These are phyloP conservation scores for Trichomycterus rosablanca DNA, from an alignment of 2,113 vertebrate genomes.

Conservation along the genomic window DNA sequence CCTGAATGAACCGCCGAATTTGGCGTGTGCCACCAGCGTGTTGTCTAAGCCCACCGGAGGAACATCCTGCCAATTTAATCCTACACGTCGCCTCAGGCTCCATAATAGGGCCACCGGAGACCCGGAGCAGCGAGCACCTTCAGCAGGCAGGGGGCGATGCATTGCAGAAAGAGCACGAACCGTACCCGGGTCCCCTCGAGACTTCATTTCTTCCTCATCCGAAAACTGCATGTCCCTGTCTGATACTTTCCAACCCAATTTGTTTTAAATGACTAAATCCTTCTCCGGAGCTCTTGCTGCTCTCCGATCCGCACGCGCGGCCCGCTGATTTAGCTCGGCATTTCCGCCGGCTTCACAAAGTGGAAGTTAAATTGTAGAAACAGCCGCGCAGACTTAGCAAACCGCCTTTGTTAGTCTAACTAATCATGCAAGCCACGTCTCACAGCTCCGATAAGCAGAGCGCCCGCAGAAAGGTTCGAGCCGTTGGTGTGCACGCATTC, in stretches of 20 bases:
- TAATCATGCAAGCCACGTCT: constrained; percentile 67
- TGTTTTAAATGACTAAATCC: constrained; percentile 60
- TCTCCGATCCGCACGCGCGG: constrained; percentile 50
- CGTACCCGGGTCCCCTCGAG: background rate
- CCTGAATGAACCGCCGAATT: constrained; percentile 54
- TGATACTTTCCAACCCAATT: constrained; percentile 57
- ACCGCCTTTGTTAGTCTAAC: constrained; percentile 50
- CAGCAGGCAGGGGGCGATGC: constrained; percentile 43
- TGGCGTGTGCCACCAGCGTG: constrained; percentile 60
- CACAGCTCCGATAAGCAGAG: constrained; percentile 66
- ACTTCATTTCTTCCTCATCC: constrained; percentile 21
- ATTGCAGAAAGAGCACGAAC: constrained; percentile 4
- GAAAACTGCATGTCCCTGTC: constrained; percentile 28
- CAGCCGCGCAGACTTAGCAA: constrained; percentile 44
- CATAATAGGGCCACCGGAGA: constrained; percentile 69
- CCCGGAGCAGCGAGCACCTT: constrained; percentile 51
- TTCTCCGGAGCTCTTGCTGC: constrained; percentile 53
- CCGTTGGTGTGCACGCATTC: constrained; percentile 53
- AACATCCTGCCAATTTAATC: constrained; percentile 68
- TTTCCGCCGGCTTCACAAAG: constrained; percentile 55
- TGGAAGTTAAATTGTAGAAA: constrained; percentile 46
- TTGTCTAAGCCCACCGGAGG: constrained; percentile 67
- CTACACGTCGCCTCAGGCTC: constrained; percentile 56
- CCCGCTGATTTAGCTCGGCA: constrained; percentile 62
- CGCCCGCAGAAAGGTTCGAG: constrained; percentile 62